Base-by-base conservation (phyloP, 2,797 vertebrate species). In the Vipera ursinii region DNA sequence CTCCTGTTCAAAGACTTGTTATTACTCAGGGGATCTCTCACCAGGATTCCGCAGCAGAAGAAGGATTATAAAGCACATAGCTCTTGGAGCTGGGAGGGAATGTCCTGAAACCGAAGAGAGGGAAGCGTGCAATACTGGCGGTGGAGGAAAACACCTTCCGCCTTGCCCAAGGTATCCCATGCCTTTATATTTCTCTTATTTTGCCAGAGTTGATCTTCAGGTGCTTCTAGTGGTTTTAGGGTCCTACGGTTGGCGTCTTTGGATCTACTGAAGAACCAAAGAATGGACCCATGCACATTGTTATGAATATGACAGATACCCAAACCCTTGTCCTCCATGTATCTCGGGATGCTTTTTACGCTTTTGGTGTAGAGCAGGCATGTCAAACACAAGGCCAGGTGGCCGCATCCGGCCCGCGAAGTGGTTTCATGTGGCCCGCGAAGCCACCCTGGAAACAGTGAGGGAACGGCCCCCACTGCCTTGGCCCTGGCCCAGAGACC, bases 71-170 rank as follows among this genome's bases (percentile, higher is more conserved):
- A 98, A 96, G 0, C 98, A 97, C 20, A 48, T 98, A 92, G 96
- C 98, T 0, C 26, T 98, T 15, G 98, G 98, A 0, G 86, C 96
- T 0, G 99, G 99, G 1, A 96, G 94, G 86, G 97, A 92, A 2
- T 99, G 99, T 91, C 98, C 98, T 0, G 95, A 96, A 95, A 98
- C 99, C 65, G 97, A 99, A 59, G 98, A 99, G 96, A 99, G 98
- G 92, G 99, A 99, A 93, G 98, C 98, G 0, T 99, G 99, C 94
- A 96, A 98, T 91, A 94, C 96, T 12, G 98, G 98, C 1, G 98
- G 98, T 56, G 98, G 97, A 90, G 98, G 98, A 93, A 98, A 98
- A 90, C 96, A 97, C 73, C 98, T 98, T 78, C 98, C 98, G 73
- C 97, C 96, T n/a, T 99, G 99, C 94, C 99, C 98, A 90, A 99